Base-by-base conservation (phyloP, 2,888 invertebrate genomes). In the Hofmannophila pseudospretella region DNA sequence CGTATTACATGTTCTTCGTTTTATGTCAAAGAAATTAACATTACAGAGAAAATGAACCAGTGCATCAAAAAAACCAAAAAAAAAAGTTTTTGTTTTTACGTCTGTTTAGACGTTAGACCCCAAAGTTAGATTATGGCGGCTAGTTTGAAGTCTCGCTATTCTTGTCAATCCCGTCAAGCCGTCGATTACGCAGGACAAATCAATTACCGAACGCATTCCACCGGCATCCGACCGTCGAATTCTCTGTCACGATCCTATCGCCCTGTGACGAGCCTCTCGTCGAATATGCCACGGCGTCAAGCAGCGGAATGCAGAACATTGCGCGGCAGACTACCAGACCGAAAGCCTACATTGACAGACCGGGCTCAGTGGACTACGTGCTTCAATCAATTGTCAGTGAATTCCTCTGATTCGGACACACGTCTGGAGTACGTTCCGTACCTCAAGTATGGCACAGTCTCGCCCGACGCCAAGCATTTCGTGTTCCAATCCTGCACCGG, bases 101-200 rank as follows among this genome's bases (percentile, higher is more conserved):
- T n/a, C n/a, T n/a, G n/a, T n/a, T n/a, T n/a, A n/a, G n/a, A n/a
- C n/a, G n/a, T n/a, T n/a, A n/a, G n/a, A n/a, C n/a, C n/a, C n/a
- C n/a, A n/a, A n/a, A n/a, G n/a, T n/a, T n/a, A n/a, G n/a, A n/a
- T n/a, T n/a, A n/a, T 27, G 10, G 14, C 37, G 23, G 32, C 16
- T 13, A 33, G 32, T 23, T 56, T 69, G 72, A 74, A 65, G 67
- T 71, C 70, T 72, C 74, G 66, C 72, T 73, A 69, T 67, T 69
- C 73, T 75, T 60, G 79, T 81, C 80, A 76, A 74, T 82, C 76
- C 64, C 64, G 61, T 59, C 63, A 55, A 52, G 51, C 63, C 65
- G 67, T 75, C 74, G 76, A 80, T 81, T 77, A 85, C 80, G 73
- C 73, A 78, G 82, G 82, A 84, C 85, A 76, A 86, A 85, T 86